Percentiles rank a stretch among this genome's conserved stretches.
phyloP scores from a whole-genome alignment of 2,797 vertebrate species.

The Sitta carolinensis region DNA sequence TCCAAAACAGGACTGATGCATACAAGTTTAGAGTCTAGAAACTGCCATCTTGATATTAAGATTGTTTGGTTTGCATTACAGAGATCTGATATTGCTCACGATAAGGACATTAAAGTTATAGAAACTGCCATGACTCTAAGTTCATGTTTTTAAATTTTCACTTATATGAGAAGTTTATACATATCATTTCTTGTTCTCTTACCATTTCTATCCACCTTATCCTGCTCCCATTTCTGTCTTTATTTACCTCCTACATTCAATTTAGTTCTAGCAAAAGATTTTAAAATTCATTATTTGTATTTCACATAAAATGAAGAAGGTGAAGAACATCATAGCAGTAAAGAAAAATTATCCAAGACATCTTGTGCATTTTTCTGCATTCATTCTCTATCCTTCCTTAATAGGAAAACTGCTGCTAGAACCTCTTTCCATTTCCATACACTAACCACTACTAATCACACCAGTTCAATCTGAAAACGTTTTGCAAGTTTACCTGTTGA shows the following conservation, averaged over 20 bases:
- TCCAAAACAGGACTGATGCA: not conserved
- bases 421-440: not conserved
- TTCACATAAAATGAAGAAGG: not conserved
- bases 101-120: not conserved
- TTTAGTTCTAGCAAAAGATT: not conserved
- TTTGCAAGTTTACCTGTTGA: not conserved
- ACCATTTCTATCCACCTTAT: not conserved
- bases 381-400: not conserved
- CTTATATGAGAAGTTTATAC: not conserved
- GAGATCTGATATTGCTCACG: not conserved
- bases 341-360: not conserved
- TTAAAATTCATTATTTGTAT: not conserved
- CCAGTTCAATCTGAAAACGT: not conserved
- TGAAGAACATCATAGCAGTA: not conserved
- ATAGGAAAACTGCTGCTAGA: not conserved
- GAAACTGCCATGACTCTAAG: not conserved
- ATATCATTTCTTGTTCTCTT: not conserved
- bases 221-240: not conserved
- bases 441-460: not conserved
- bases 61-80: not conserved
- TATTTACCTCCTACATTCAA: not conserved
- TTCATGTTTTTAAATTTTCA: not conserved
- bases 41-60: not conserved
- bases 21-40: not conserved
- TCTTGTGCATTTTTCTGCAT: not conserved